phyloP scores from a whole-genome alignment of 2,797 vertebrate genomes.

The Tenualosa ilisha region DNA sequence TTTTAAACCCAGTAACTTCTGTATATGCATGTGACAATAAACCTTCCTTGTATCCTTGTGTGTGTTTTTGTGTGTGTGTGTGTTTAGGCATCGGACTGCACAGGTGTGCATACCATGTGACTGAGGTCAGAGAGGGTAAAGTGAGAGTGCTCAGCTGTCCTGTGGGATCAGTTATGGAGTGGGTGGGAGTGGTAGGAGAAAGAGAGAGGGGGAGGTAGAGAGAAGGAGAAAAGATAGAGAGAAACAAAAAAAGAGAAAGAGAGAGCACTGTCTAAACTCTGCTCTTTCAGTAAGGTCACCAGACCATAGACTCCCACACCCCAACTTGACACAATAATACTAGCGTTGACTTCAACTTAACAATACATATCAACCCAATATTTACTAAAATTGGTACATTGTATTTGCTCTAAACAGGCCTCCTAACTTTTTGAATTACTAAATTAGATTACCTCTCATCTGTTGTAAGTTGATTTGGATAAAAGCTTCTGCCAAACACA shows the following conservation, averaged over 20 bases:
- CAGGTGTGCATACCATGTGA: slow-evolving; percentile 76
- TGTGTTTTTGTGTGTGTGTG: slow-evolving; percentile 34
- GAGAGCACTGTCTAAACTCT: background rate
- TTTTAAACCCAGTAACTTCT: background rate
- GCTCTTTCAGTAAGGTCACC: background rate
- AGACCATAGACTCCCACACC: background rate
- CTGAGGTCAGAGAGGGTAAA: slow-evolving; percentile 77
- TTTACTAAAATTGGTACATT: background rate
- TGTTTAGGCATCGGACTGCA: slow-evolving; percentile 50
- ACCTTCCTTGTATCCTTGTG: background rate
- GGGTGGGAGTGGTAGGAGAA: background rate
- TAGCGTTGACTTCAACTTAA: too few species aligned
- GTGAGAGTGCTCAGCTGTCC: slow-evolving; percentile 81
- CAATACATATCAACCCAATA: background rate
- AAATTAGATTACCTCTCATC: background rate
- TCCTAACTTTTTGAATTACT: background rate
- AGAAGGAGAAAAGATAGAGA: background rate
- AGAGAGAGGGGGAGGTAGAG: background rate
- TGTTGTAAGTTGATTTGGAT: background rate
- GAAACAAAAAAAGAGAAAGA: background rate
- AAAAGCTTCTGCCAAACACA: background rate
- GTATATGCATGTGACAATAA: background rate
- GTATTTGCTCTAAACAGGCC: background rate
- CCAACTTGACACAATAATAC: background rate
- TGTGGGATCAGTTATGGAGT: slow-evolving; percentile 61